Conservation (phyloP, 2,888 invertebrate genomes). For the Opisthograptis luteolata region DNA sequence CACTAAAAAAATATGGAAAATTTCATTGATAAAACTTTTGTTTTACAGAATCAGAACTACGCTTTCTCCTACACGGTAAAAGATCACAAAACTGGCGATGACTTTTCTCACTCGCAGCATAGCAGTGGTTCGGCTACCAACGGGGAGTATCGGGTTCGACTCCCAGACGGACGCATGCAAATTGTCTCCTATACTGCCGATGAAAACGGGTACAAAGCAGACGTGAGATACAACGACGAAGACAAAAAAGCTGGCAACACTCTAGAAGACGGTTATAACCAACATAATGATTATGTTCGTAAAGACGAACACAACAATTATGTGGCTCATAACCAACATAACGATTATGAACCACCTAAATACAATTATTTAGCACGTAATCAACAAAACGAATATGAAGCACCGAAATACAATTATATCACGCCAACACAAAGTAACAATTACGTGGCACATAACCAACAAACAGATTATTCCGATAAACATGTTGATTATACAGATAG, state of each 20-base stretch:
- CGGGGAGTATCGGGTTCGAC: constrained; percentile 87
- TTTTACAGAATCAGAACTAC: constrained; percentile 80
- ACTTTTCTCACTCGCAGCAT: constrained; percentile 87
- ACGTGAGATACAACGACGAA: constrained; percentile 85
- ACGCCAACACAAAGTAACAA: constrained; percentile 18
- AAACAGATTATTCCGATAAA: constrained; percentile 27
- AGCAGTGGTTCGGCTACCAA: constrained; percentile 86
- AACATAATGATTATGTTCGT: constrained; percentile 25
- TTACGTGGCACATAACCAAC: constrained; percentile 13
- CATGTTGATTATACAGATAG: constrained; percentile 36
- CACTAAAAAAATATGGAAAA: no score
- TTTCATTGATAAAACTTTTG: no score
- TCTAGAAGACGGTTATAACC: constrained; percentile 37
- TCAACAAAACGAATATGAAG: constrained; percentile 6
- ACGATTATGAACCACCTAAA: constrained; percentile 22
- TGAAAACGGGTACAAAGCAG: constrained; percentile 87
- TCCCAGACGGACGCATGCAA: constrained; percentile 87
- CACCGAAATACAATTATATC: constrained; percentile 6
- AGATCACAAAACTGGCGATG: constrained; percentile 86
- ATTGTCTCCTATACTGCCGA: constrained; percentile 88
- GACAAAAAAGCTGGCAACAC: constrained; percentile 44
- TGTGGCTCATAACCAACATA: constrained; percentile 18
- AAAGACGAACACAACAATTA: constrained; percentile 16
- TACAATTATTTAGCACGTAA: constrained; percentile 4
- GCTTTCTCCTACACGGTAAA: constrained; percentile 87